These are phyloP conservation scores for Macrosoma leucophasiata DNA, from an alignment of 2,888 invertebrate genomes.

Conservation along the genomic window DNA sequence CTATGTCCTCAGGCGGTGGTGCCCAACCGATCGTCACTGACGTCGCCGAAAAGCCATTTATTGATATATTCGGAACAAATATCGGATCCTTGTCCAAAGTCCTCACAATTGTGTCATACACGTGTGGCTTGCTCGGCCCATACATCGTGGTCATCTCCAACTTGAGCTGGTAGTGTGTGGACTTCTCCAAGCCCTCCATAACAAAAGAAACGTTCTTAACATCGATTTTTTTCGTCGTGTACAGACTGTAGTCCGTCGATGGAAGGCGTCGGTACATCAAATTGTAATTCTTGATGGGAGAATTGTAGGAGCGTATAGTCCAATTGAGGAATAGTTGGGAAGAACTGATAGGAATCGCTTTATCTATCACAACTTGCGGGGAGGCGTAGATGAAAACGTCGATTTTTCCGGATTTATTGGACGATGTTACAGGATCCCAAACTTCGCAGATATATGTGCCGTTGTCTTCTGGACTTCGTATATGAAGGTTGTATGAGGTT, in stretches of 20 bases:
- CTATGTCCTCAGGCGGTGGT: conserved; percentile 78
- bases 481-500: conserved; percentile 64
- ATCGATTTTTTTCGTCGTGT: conserved; percentile 76
- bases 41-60: conserved; percentile 80
- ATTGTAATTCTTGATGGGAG: conserved; percentile 76
- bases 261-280: conserved; percentile 67
- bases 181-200: conserved; percentile 78
- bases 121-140: conserved; percentile 73
- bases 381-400: conserved; percentile 79
- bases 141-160: conserved; percentile 80
- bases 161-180: conserved; percentile 80
- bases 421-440: conserved; percentile 43
- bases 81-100: conserved; percentile 84
- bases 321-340: conserved; percentile 87
- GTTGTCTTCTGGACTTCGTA: conserved; percentile 80
- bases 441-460: conserved; percentile 70
- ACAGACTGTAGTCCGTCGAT: conserved; percentile 42
- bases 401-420: conserved; percentile 55
- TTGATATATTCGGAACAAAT: conserved; percentile 85
- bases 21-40: conserved; percentile 90
- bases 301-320: conserved; percentile 86
- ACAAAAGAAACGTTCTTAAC: conserved; percentile 81
- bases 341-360: conserved; percentile 84
- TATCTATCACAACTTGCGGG: conserved; percentile 82
- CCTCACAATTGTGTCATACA: conserved; percentile 60